Percentiles rank a stretch among this genome's conserved stretches.
Evolutionary conservation across 2,797 vertebrate genomes (phyloP).

Genomic region (Tolypeutes matacus): DNA sequence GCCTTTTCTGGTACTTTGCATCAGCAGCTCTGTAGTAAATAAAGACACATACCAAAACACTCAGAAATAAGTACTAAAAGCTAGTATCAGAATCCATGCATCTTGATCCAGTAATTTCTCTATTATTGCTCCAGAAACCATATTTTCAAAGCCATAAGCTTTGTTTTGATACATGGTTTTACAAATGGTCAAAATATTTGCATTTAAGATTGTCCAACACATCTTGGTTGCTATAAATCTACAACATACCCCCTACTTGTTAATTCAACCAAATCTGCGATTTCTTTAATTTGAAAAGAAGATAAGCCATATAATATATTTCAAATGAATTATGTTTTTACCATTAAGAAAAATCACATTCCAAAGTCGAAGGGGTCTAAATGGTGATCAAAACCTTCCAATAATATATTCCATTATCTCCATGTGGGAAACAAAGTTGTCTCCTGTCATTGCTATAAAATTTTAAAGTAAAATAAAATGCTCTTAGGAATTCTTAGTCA

Average conservation of each 20-base stretch:
- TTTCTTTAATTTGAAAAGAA: background rate
- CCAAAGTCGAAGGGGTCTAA: background rate
- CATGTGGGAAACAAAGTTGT: background rate
- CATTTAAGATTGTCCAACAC: conserved; percentile 34
- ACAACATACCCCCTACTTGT: background rate
- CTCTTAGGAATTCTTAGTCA: conserved; percentile 26
- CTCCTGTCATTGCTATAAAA: background rate
- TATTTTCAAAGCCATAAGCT: conserved; percentile 10
- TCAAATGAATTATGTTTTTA: conserved; percentile 21
- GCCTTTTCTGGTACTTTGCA: too few relatives aligned
- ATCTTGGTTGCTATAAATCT: background rate
- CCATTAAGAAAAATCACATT: background rate
- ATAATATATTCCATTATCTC: background rate
- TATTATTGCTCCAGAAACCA: background rate
- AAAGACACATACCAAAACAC: background rate
- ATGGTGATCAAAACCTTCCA: background rate
- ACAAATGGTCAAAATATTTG: conserved; percentile 58
- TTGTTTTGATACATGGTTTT: conserved; percentile 57
- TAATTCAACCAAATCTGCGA: conserved; percentile 40
- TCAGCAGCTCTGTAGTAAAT: too few relatives aligned
- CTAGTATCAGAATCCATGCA: background rate
- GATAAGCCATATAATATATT: background rate
- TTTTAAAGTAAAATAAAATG: background rate
- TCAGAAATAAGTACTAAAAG: background rate
- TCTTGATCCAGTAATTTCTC: background rate